Conservation (phyloP, 2,888 invertebrate genomes). For the Camptogramma bilineatum region DNA sequence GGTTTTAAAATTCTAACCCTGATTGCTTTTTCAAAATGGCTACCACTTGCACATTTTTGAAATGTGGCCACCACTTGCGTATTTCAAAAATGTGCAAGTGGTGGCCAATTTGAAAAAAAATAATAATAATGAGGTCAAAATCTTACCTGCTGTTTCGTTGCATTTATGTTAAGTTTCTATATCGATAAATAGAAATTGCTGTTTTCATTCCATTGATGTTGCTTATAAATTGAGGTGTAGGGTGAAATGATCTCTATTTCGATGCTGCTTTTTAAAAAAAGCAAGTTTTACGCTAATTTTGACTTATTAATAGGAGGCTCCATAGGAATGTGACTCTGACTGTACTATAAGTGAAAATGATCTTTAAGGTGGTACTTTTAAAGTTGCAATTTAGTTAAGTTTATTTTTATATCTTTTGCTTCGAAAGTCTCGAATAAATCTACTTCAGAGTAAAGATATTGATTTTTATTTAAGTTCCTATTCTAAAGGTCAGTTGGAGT, state of each 20-base stretch:
- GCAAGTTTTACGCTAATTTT: neutral
- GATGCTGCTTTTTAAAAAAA: neutral
- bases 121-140: neutral
- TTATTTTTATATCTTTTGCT: slow-evolving; percentile 15
- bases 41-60: too few species aligned
- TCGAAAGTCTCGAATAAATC: slow-evolving; percentile 42
- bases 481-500: slow-evolving; percentile 53
- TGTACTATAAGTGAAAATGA: slow-evolving; percentile 20
- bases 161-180: neutral
- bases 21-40: too few species aligned
- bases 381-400: slow-evolving; percentile 29
- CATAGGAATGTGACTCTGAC: slow-evolving; percentile 42
- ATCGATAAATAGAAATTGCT: neutral
- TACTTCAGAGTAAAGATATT: slow-evolving; percentile 7
- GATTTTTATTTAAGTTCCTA: slow-evolving; percentile 32
- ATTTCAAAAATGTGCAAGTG: too few species aligned
- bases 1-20: too few species aligned
- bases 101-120: slow-evolving; percentile 1
- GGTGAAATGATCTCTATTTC: slow-evolving; percentile 18
- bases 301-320: slow-evolving; percentile 5
- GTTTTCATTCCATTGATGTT: neutral
- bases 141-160: neutral
- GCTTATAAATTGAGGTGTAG: neutral
- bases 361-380: slow-evolving; percentile 5
- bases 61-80: too few species aligned